Evolutionary conservation across 2,113 vertebrate genomes (phyloP).

Genomic region (Condylura cristata): DNA sequence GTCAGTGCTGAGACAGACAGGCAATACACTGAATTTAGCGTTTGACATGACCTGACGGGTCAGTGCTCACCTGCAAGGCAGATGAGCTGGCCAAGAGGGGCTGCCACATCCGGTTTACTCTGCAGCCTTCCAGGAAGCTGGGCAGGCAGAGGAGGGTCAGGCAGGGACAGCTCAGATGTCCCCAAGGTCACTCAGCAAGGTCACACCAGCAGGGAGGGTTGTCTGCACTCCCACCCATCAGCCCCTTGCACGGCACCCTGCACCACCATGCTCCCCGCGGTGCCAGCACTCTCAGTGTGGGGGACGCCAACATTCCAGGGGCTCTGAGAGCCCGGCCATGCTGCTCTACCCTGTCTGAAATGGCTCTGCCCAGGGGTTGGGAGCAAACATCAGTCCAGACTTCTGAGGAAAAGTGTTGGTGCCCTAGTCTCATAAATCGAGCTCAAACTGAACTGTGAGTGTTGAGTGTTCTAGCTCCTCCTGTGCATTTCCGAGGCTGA

Average conservation of each 20-base stretch:
- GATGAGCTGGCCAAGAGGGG: not conserved
- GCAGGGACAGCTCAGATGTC: not conserved
- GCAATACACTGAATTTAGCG: not conserved
- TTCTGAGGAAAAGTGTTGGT: not conserved
- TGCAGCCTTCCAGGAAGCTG: not conserved
- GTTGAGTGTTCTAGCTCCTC: not conserved
- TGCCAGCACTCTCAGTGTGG: accelerated
- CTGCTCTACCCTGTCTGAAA: not conserved
- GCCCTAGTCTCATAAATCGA: not conserved
- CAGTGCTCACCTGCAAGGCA: not conserved
- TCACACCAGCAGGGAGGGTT: not conserved
- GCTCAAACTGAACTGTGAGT: not conserved
- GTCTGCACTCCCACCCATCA: not conserved
- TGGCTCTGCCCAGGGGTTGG: not conserved
- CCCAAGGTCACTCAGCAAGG: conserved; percentile 73
- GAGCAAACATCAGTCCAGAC: not conserved
- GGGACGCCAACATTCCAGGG: not conserved
- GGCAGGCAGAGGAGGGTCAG: not conserved
- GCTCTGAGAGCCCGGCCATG: not conserved
- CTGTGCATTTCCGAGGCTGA: not conserved
- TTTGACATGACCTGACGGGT: not conserved
- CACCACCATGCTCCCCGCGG: not conserved
- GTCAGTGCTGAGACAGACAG: not conserved
- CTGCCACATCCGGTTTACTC: not conserved
- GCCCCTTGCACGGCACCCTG: not conserved